Evolutionary conservation across 2,113 vertebrate genomes (phyloP).

Genomic region (Piaya cayana): DNA sequence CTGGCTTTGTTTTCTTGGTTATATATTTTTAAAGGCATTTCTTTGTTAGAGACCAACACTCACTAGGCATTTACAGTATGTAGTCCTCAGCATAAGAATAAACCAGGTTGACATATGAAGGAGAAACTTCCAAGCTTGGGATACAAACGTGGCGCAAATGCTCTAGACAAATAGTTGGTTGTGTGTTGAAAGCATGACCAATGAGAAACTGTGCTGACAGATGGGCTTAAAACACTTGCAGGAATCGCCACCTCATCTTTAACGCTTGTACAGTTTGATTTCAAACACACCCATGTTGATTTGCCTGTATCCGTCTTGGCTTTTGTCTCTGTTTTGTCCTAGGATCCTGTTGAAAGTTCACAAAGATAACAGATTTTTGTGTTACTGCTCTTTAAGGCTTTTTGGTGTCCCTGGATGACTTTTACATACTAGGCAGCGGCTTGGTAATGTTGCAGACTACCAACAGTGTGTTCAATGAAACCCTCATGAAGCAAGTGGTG

Average conservation of each 20-base stretch:
- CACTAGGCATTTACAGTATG: neutral
- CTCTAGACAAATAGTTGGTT: neutral
- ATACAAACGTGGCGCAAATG: neutral
- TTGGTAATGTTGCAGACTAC: slow-evolving; percentile 92
- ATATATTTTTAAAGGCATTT: neutral
- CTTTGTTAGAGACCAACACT: neutral
- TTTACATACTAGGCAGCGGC: slow-evolving; percentile 88
- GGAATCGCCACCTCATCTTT: neutral
- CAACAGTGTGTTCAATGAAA: slow-evolving; percentile 84
- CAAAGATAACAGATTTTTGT: neutral
- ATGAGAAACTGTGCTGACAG: neutral
- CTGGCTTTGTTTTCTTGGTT: neutral
- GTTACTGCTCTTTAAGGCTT: slow-evolving; percentile 78
- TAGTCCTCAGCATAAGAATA: neutral
- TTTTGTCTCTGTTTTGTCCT: neutral
- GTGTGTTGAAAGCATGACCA: neutral
- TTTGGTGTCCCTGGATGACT: slow-evolving; percentile 90
- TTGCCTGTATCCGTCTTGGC: neutral
- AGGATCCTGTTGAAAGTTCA: neutral
- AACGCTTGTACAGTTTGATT: neutral
- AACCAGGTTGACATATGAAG: neutral
- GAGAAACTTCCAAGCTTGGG: no score
- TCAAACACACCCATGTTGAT: neutral
- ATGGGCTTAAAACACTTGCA: neutral
- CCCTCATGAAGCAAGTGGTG: slow-evolving; percentile 76